phyloP scores from a whole-genome alignment of 2,888 invertebrate genomes.

The Colletes collaris region DNA sequence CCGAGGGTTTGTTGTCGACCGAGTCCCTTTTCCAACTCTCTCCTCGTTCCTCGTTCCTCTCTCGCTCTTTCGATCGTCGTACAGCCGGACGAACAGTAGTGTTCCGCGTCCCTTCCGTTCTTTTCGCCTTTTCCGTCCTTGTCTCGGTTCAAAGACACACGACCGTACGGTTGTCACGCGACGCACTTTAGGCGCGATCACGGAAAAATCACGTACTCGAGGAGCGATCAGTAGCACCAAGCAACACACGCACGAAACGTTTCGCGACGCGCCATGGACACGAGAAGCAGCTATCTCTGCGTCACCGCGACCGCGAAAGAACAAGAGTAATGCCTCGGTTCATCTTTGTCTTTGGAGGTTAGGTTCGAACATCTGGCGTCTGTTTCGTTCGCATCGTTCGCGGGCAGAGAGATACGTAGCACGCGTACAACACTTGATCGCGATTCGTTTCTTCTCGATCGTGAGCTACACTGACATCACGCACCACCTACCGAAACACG shows the following conservation, averaged over 20 bases:
- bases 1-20: slow-evolving; percentile 36
- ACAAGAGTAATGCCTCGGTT: slow-evolving; percentile 40
- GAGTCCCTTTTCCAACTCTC: slow-evolving; percentile 18
- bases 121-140: slow-evolving; percentile 19
- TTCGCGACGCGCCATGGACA: slow-evolving; percentile 12
- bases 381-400: slow-evolving; percentile 34
- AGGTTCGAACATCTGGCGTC: slow-evolving; percentile 70
- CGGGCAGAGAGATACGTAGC: background rate
- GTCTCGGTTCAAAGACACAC: slow-evolving; percentile 5
- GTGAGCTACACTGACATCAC: slow-evolving; percentile 17
- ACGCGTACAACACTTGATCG: slow-evolving; percentile 2
- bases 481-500: slow-evolving; percentile 19
- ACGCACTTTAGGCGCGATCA: slow-evolving; percentile 49
- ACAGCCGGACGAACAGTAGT: background rate
- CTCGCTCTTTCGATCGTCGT: background rate
- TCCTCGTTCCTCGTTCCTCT: slow-evolving; percentile 3
- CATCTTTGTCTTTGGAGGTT: slow-evolving; percentile 72
- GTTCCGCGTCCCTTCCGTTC: slow-evolving; percentile 28
- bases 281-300: slow-evolving; percentile 17
- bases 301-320: slow-evolving; percentile 39
- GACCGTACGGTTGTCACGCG: slow-evolving; percentile 47
- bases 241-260: background rate
- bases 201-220: background rate
- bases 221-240: background rate
- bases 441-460: background rate